Evolutionary conservation across 2,113 vertebrate genomes (phyloP).

Genomic region (Petrocephalus microphthalmus): DNA sequence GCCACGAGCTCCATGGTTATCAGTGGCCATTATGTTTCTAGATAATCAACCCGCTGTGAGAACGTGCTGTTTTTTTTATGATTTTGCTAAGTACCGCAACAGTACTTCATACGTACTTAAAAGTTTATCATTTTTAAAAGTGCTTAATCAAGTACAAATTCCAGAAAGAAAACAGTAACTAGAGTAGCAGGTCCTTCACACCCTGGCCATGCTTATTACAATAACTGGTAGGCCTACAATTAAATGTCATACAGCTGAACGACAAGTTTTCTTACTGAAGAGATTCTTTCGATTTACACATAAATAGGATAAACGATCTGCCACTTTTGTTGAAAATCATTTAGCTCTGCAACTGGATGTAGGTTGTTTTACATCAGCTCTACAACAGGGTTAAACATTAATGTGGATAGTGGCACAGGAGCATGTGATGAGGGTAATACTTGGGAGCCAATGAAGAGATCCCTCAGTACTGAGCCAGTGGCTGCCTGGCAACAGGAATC

Average conservation of each 20-base stretch:
- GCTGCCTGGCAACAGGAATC: conserved; percentile 13
- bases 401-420: not conserved
- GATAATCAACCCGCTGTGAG: not conserved
- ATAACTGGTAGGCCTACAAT: not conserved
- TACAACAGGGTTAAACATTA: not conserved
- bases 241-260: not conserved
- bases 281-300: not conserved
- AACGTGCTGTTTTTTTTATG: not conserved
- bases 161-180: not conserved
- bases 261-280: not conserved
- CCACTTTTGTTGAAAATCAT: not conserved
- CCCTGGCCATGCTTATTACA: not conserved
- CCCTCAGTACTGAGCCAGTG: not conserved
- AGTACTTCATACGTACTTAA: not conserved
- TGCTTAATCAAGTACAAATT: not conserved
- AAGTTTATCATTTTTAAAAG: not conserved
- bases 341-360: not conserved
- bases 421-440: not conserved
- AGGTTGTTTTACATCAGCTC: not conserved
- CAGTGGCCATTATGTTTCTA: not conserved
- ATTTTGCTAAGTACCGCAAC: not conserved
- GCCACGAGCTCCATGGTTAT: not conserved
- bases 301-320: not conserved
- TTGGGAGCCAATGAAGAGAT: not conserved
- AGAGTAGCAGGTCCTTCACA: not conserved